Evolutionary conservation across 1,140 invertebrate genomes (phyloP).

Genomic region (Tachypleus tridentatus): DNA sequence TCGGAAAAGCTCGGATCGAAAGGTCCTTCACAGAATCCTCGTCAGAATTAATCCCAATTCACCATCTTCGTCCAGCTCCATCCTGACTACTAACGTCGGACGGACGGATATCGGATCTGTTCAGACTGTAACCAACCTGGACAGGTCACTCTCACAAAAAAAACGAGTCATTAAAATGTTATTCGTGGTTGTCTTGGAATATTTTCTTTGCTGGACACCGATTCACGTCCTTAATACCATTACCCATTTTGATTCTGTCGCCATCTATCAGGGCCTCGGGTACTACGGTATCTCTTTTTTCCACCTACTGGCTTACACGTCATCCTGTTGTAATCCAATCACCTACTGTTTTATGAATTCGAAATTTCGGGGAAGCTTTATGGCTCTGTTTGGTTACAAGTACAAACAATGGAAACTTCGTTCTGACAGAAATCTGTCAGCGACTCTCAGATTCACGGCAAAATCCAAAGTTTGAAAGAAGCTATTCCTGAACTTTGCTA

Average conservation of each 20-base stretch:
- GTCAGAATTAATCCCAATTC: no score
- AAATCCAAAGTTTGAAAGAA: no score
- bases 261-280: constrained; percentile 19
- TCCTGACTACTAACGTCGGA: no score
- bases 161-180: constrained; percentile 40
- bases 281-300: constrained; percentile 34
- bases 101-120: no score
- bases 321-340: constrained; percentile 41
- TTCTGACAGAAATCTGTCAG: no score
- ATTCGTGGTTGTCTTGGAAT: constrained; percentile 39
- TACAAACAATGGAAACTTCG: no score
- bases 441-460: no score
- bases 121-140: neutral
- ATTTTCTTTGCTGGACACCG: constrained; percentile 44
- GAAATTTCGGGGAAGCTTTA: constrained; percentile 36
- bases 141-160: constrained; percentile 27
- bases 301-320: constrained; percentile 38
- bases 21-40: no score
- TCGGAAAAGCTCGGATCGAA: no score
- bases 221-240: constrained; percentile 38
- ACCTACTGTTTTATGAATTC: constrained; percentile 44
- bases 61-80: no score
- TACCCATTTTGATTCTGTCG: constrained; percentile 30
- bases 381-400: no score
- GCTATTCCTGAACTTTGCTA: no score